Percentiles rank a stretch among this genome's conserved stretches.
Conservation (phyloP, 2,113 vertebrate genomes). For the Tupaia tana region DNA sequence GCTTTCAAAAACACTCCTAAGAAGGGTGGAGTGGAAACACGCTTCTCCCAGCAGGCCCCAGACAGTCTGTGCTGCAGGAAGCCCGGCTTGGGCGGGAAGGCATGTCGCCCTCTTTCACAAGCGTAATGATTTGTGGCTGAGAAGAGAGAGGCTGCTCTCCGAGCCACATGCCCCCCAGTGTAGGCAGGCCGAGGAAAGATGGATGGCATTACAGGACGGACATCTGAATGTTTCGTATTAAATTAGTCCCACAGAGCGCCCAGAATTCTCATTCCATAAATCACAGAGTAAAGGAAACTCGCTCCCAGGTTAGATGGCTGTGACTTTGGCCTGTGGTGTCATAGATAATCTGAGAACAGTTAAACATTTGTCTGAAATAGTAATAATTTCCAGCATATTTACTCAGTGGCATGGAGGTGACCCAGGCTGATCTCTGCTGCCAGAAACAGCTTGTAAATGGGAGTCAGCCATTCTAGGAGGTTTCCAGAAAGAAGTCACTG, state of each 20-base stretch:
- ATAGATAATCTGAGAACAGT: conserved; percentile 76
- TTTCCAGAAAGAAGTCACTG: neutral
- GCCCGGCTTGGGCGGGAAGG: conserved; percentile 10
- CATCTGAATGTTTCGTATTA: conserved; percentile 78
- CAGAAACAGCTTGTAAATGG: conserved; percentile 69
- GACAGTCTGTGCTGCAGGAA: neutral
- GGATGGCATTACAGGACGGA: conserved; percentile 68
- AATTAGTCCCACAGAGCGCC: conserved; percentile 74
- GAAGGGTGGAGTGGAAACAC: neutral
- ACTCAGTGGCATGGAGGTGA: conserved; percentile 50
- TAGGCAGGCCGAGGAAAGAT: conserved; percentile 73
- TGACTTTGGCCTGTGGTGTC: conserved; percentile 73
- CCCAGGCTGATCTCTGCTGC: conserved; percentile 62
- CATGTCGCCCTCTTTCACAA: conserved; percentile 59
- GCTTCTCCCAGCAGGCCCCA: neutral
- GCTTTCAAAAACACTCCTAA: conserved; percentile 43
- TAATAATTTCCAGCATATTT: conserved; percentile 73
- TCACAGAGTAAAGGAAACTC: conserved; percentile 75
- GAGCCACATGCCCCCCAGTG: conserved; percentile 74
- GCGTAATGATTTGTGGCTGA: conserved; percentile 75
- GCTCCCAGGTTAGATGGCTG: conserved; percentile 62
- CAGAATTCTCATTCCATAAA: conserved; percentile 79
- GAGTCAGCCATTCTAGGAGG: conserved; percentile 58
- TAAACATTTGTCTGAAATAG: conserved; percentile 75
- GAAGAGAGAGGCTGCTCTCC: conserved; percentile 67